phyloP scores from a whole-genome alignment of 2,888 invertebrate species.

The Ramazzottius varieornatus region DNA sequence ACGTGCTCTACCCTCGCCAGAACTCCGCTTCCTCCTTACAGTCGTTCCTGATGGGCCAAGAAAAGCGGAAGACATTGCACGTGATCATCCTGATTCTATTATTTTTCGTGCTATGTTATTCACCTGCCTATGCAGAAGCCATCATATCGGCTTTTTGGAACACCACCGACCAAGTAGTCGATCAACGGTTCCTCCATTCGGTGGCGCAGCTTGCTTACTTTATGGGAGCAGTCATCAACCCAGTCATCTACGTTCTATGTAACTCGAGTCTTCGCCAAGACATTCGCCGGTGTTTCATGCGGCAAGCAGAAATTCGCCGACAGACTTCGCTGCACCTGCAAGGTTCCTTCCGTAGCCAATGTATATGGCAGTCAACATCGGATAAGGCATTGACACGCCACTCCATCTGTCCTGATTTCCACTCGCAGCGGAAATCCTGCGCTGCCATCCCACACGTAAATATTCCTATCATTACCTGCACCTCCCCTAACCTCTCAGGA shows the following conservation, averaged over 20 bases:
- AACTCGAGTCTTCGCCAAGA: background rate
- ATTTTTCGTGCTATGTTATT: background rate
- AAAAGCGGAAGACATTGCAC: background rate
- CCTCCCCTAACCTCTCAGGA: background rate
- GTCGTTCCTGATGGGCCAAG: background rate
- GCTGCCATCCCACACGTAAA: background rate
- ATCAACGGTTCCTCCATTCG: background rate
- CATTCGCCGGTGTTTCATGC: background rate
- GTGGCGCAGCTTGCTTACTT: background rate
- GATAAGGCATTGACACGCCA: background rate
- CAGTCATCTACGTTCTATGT: background rate
- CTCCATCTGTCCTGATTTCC: no score
- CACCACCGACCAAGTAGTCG: background rate
- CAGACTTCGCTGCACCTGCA: background rate
- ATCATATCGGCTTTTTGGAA: background rate
- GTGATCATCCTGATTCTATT: background rate
- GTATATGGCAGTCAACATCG: background rate
- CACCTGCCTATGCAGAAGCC: background rate
- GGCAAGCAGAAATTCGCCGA: background rate
- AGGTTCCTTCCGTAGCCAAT: background rate
- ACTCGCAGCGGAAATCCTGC: no score
- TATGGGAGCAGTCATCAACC: background rate
- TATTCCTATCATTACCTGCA: background rate
- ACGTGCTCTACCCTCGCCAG: background rate
- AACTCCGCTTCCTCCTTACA: background rate